Percentiles rank a stretch among this genome's conserved stretches.
Evolutionary conservation across 2,797 vertebrate species (phyloP).

Genomic region (Gambusia yucatana): DNA sequence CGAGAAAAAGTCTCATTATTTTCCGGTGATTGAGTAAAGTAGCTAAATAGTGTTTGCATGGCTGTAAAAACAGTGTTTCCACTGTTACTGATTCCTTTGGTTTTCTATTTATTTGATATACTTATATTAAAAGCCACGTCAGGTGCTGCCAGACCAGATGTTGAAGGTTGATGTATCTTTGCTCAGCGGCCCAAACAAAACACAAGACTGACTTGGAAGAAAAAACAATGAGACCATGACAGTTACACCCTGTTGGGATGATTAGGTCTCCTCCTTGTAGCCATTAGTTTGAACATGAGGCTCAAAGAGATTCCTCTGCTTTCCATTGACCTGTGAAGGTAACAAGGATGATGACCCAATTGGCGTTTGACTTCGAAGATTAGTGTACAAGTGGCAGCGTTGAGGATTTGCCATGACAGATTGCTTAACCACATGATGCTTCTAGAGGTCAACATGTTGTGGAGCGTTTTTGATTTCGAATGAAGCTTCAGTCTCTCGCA

Average conservation of each 20-base stretch:
- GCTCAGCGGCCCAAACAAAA: background rate
- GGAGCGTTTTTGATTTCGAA: slow-evolving; percentile 40
- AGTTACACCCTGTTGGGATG: background rate
- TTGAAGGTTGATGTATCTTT: background rate
- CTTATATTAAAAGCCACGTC: background rate
- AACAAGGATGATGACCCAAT: slow-evolving; percentile 31
- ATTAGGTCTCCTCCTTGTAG: background rate
- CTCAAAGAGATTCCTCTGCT: background rate
- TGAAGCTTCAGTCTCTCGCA: background rate
- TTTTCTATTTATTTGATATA: background rate
- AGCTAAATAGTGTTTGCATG: background rate
- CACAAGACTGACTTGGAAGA: background rate
- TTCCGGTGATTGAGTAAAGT: background rate
- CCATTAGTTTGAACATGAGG: background rate
- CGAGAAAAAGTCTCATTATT: slow-evolving; percentile 4
- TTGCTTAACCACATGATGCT: slow-evolving; percentile 40
- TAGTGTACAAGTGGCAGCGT: slow-evolving; percentile 3
- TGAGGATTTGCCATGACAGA: slow-evolving; percentile 30
- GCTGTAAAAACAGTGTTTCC: background rate
- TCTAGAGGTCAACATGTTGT: slow-evolving; percentile 50
- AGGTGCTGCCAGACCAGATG: background rate
- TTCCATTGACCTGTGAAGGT: slow-evolving; percentile 21
- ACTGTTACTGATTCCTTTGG: background rate
- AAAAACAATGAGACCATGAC: background rate
- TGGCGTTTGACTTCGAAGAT: slow-evolving; percentile 25